Conservation (phyloP, 2,113 vertebrate genomes). For the Charadrius vociferus region DNA sequence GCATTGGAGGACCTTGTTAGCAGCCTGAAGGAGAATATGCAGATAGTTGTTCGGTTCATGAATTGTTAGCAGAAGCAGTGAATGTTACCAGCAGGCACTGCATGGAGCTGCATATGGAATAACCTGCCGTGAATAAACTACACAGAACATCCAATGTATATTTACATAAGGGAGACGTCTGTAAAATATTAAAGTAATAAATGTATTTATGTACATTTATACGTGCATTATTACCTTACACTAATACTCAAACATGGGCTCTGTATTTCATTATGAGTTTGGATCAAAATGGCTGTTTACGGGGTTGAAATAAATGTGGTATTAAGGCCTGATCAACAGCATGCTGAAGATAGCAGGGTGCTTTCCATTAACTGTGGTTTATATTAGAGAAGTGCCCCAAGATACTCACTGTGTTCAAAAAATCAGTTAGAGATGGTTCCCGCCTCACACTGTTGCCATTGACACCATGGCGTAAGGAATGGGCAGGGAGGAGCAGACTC, state of each 20-base stretch:
- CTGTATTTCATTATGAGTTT: not conserved
- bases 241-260: not conserved
- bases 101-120: not conserved
- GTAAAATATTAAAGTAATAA: slow-evolving; percentile 22
- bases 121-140: not conserved
- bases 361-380: not conserved
- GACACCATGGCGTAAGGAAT: not conserved
- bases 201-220: not conserved
- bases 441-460: not conserved
- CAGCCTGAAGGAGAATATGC: not conserved
- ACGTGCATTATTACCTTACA: not conserved
- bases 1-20: slow-evolving; percentile 12
- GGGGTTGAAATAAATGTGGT: not conserved
- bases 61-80: slow-evolving; percentile 29
- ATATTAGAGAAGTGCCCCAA: not conserved
- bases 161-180: not conserved
- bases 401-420: not conserved
- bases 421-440: not conserved
- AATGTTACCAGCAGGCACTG: slow-evolving; percentile 18
- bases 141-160: not conserved
- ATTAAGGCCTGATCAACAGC: not conserved
- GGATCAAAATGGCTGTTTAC: not conserved
- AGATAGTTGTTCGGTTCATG: not conserved
- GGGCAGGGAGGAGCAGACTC: not conserved
- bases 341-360: not conserved